These are phyloP conservation scores for Cariama cristata DNA, from an alignment of 2,113 vertebrate genomes.

Conservation along the genomic window DNA sequence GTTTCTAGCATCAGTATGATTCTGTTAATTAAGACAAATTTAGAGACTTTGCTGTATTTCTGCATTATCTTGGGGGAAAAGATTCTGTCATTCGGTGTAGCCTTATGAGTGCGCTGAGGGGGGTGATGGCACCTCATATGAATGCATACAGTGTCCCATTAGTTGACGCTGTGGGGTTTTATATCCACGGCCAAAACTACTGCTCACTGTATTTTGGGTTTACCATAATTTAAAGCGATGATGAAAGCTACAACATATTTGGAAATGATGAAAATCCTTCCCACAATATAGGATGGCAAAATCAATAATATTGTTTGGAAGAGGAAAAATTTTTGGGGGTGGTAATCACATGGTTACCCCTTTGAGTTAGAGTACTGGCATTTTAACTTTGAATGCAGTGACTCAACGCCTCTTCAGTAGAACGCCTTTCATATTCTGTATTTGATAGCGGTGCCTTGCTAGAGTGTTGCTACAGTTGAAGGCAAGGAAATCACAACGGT, in stretches of 20 bases:
- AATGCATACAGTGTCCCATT: neutral
- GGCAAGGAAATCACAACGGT: neutral
- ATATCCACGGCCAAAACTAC: neutral
- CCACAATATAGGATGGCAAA: neutral
- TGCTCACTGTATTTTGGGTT: neutral
- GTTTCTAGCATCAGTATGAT: conserved; percentile 65
- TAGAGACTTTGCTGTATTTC: conserved; percentile 63
- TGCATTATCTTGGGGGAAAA: conserved; percentile 33
- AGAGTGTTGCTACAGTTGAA: neutral
- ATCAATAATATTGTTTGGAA: neutral
- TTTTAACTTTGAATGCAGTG: neutral
- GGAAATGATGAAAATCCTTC: neutral
- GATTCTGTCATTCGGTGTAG: neutral
- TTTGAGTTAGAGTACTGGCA: neutral
- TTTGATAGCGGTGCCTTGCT: neutral
- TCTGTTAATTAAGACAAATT: conserved; percentile 76
- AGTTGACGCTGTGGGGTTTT: neutral
- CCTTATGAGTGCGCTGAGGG: neutral
- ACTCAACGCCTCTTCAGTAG: neutral
- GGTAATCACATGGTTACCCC: neutral
- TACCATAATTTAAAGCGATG: neutral
- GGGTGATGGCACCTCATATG: neutral
- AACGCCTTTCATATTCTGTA: neutral
- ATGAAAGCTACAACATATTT: neutral
- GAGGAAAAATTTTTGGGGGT: neutral